A percentile compares a stretch with the other conserved stretches of the same genome.
phyloP scores from a whole-genome alignment of 2,888 invertebrate genomes.

The Epirrhoe alternata region DNA sequence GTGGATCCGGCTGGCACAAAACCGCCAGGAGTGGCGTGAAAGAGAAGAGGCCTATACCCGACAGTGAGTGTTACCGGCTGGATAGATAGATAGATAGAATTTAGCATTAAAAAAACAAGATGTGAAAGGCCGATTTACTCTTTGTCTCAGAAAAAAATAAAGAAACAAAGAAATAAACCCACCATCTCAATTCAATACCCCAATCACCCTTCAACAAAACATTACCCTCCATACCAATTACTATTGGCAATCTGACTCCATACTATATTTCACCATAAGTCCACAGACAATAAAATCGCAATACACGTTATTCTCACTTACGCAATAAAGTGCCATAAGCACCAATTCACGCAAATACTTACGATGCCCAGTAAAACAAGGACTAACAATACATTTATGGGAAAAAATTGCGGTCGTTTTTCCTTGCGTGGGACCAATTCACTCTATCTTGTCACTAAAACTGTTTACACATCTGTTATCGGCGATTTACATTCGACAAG shows the following conservation, averaged over 20 bases:
- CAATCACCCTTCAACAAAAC: slow-evolving; percentile 11
- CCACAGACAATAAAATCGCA: slow-evolving; percentile 47
- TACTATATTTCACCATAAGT: slow-evolving; percentile 40
- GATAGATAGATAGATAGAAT: neutral
- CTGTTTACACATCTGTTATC: slow-evolving; percentile 17
- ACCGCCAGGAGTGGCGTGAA: too few species aligned
- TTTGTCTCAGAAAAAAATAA: neutral
- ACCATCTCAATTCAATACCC: slow-evolving; percentile 3
- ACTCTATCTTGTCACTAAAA: slow-evolving; percentile 36
- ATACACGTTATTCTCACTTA: slow-evolving; percentile 54
- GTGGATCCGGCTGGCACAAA: too few species aligned
- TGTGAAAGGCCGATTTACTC: too few species aligned
- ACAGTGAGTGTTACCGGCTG: too few species aligned
- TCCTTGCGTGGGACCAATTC: slow-evolving; percentile 39
- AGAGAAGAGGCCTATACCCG: too few species aligned
- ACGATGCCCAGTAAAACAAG: slow-evolving; percentile 53
- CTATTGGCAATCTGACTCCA: slow-evolving; percentile 30
- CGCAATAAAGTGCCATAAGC: slow-evolving; percentile 49
- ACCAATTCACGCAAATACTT: slow-evolving; percentile 54
- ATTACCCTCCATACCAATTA: slow-evolving; percentile 31
- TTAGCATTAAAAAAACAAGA: neutral
- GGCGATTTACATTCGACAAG: too few species aligned
- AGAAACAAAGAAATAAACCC: neutral
- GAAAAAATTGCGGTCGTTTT: slow-evolving; percentile 48
- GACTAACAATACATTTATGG: slow-evolving; percentile 52